Evolutionary conservation across 1,140 invertebrate genomes (phyloP).

Genomic region (Daktulosphaira vitifoliae): DNA sequence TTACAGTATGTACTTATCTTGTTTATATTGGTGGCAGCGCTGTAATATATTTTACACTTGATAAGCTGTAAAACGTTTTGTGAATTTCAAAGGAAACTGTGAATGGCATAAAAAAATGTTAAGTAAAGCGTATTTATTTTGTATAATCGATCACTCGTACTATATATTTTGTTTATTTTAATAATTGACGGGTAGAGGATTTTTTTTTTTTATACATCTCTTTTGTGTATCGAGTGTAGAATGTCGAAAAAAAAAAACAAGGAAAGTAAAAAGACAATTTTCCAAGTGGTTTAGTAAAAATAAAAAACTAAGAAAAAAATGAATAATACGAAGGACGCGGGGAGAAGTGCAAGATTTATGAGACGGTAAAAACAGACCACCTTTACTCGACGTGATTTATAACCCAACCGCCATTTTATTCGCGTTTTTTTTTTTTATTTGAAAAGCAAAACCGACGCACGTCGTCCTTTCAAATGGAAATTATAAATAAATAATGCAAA

Average conservation of each 20-base stretch:
- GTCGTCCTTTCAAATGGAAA: slow-evolving; percentile 18
- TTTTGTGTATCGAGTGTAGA: too few species aligned
- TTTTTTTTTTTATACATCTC: too few species aligned
- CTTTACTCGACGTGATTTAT: slow-evolving; percentile 31
- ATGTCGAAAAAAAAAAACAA: slow-evolving; percentile 7
- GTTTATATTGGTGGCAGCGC: background rate
- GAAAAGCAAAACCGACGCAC: slow-evolving; percentile 20
- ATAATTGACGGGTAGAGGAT: too few species aligned
- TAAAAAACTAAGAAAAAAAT: slow-evolving; percentile 7
- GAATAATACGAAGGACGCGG: slow-evolving; percentile 3
- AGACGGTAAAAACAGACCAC: slow-evolving; percentile 19
- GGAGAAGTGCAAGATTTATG: slow-evolving; percentile 26
- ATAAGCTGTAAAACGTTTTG: slow-evolving; percentile 18
- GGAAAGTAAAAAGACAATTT: slow-evolving; percentile 22
- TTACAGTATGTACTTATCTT: slow-evolving; percentile 23
- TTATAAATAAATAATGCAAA: slow-evolving; percentile 25
- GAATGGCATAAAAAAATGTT: too few species aligned
- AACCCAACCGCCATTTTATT: slow-evolving; percentile 23
- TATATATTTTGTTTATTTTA: too few species aligned
- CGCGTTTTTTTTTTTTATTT: too few species aligned
- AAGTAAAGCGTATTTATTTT: too few species aligned
- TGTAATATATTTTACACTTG: background rate
- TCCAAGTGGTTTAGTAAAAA: slow-evolving; percentile 31
- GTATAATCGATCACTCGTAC: too few species aligned
- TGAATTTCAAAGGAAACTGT: slow-evolving; percentile 2